These are phyloP conservation scores for Lampropteryx suffumata DNA, from an alignment of 2,888 invertebrate species.

Conservation along the genomic window DNA sequence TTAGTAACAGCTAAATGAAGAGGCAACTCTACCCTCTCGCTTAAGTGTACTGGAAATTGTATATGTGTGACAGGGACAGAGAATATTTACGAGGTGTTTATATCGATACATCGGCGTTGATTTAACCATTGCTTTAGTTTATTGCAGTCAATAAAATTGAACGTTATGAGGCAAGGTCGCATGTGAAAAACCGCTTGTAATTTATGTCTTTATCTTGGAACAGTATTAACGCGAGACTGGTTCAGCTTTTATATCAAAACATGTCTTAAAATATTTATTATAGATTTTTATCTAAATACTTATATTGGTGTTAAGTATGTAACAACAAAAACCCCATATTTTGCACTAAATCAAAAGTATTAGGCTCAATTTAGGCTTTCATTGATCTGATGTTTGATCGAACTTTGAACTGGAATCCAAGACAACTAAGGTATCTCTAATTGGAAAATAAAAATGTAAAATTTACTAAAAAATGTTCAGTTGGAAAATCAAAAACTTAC, in stretches of 20 bases:
- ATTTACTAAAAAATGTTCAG: too few relatives aligned
- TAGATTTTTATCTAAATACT: not conserved
- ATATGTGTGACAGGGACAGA: constrained; percentile 49
- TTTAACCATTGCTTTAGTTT: constrained; percentile 82
- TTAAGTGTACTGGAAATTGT: constrained; percentile 35
- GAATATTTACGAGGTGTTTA: constrained; percentile 78
- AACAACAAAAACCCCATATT: too few relatives aligned
- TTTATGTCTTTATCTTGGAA: constrained; percentile 75
- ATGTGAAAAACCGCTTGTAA: constrained; percentile 71
- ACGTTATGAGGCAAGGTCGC: constrained; percentile 82
- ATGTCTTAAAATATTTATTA: not conserved
- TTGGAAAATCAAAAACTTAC: too few relatives aligned
- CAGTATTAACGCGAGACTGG: constrained; percentile 44
- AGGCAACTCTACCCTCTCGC: constrained; percentile 51
- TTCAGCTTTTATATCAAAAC: constrained; percentile 17
- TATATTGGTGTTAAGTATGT: not conserved
- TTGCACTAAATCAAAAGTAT: too few relatives aligned
- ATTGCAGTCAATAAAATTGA: constrained; percentile 82
- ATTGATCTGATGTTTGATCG: too few relatives aligned
- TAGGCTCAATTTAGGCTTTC: too few relatives aligned
- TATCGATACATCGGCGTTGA: constrained; percentile 79
- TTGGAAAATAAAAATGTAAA: too few relatives aligned
- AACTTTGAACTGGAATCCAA: too few relatives aligned
- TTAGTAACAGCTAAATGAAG: constrained; percentile 74
- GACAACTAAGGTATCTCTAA: too few relatives aligned